A percentile compares a stretch with the other conserved stretches of the same genome.
Evolutionary conservation across 2,113 vertebrate species (phyloP).

Genomic region (Odontophorus gujanensis): DNA sequence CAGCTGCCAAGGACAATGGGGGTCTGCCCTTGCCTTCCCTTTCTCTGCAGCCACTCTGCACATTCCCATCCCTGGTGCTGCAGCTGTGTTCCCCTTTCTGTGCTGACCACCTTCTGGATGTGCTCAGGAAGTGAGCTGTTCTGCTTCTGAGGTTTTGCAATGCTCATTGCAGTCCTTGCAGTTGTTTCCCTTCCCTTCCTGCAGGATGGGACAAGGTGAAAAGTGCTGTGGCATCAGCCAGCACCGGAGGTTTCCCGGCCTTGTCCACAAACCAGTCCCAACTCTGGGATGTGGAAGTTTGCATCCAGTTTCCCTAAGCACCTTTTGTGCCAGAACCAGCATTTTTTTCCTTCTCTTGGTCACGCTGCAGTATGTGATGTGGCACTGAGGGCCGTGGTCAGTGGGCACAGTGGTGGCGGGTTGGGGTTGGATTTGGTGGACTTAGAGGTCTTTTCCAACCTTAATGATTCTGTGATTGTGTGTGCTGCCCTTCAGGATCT

Average conservation of each 20-base stretch:
- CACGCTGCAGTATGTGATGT: neutral
- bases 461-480: no score
- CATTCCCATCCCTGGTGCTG: neutral
- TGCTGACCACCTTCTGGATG: neutral
- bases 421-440: no score
- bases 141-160: constrained; percentile 32
- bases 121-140: neutral
- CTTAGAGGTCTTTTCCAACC: no score
- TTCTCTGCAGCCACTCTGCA: neutral
- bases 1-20: neutral
- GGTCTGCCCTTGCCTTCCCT: neutral
- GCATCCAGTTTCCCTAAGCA: neutral
- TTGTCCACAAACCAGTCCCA: neutral
- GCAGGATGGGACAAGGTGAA: neutral
- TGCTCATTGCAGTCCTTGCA: neutral
- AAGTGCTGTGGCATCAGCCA: neutral
- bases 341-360: neutral
- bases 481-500: neutral
- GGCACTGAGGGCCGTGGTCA: no score
- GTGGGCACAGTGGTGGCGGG: no score
- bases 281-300: neutral
- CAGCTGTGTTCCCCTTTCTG: constrained; percentile 30
- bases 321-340: neutral
- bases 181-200: neutral
- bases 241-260: neutral